A percentile compares a stretch with the other conserved stretches of the same genome.
These are phyloP conservation scores for Delia radicum DNA, from an alignment of 1,140 invertebrate species.

Conservation along the genomic window DNA sequence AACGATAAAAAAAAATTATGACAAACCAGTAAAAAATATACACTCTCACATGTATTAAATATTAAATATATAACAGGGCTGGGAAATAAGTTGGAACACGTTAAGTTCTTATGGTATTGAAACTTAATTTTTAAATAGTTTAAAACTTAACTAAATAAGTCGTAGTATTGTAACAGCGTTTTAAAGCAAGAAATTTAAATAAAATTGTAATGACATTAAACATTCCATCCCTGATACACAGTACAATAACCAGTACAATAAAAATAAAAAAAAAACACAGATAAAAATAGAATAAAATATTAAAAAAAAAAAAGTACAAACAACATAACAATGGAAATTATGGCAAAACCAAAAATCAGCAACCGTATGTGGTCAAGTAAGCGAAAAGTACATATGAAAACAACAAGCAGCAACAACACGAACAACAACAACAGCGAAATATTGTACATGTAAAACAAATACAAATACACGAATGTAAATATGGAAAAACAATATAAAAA, in stretches of 20 bases:
- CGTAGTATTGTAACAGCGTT: no score
- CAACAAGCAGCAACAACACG: not conserved
- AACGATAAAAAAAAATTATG: conserved; percentile 8
- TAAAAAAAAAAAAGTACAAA: not conserved
- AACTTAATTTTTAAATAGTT: no score
- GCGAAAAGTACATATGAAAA: conserved; percentile 37
- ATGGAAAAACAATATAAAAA: not conserved
- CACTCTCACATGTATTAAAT: not conserved
- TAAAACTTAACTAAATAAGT: no score
- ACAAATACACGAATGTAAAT: not conserved
- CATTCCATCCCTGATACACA: not conserved
- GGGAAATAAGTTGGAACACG: no score
- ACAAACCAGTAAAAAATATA: not conserved
- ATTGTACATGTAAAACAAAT: not conserved
- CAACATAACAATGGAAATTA: conserved; percentile 17
- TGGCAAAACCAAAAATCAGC: conserved; percentile 27
- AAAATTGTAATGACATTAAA: no score
- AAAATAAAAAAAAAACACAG: not conserved
- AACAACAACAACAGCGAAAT: not conserved
- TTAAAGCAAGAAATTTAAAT: no score
- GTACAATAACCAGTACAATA: not conserved
- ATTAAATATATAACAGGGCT: no score
- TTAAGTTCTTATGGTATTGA: no score
- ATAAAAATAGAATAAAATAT: not conserved
- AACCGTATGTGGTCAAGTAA: conserved; percentile 38